Evolutionary conservation across 2,888 invertebrate species (phyloP), one percentile per base, ranked within the genome.

Genomic region (Drosophila subsilvestris): DNA sequence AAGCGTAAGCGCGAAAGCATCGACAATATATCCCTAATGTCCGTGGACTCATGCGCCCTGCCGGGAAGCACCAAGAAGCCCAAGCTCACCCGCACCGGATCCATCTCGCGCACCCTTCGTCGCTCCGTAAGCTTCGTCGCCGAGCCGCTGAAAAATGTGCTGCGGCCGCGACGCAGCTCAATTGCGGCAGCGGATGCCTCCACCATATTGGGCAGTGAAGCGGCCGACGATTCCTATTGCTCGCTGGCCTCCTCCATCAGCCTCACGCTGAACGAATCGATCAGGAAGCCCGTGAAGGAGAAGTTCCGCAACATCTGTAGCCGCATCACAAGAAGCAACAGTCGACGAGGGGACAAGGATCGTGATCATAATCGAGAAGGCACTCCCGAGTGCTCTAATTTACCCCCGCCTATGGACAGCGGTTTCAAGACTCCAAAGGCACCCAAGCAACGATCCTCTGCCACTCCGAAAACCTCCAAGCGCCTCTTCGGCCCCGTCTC

Each of bases 121-220:
- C 89, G 92, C 0, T 92, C 92, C 25, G 91, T 92, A 86, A 92
- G 92, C 61, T 92, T 92, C 78, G 92, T 91, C 12, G 90, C 91
- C 1, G 90, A 90, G 44, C 91, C 91, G 29, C 82, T 91, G 49
- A 82, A 87, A n/a, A 91, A 89, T 57, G 89, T 80, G 1, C 14
- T 86, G 37, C 69, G 85, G 17, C 81, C 90, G 0, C 84, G 90
- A 0, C 86, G 90, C 12, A 90, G 91, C 58, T 90, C 90, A 1
- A 84, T 90, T 50, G 90, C 90, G 7, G 80, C 66, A 1, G 81
- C 84, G 0, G 81, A 78, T 29, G 43, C 78, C 0, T 86, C 86
- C 10, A 70, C 73, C 2, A 78, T 73, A 20, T 32, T 75, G 56
- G 79, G 76, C 37, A 72, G 67, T 43, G 74, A 77, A 47, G 88